Conservation (phyloP, 2,888 invertebrate genomes). For the Agrochola lychnidis region DNA sequence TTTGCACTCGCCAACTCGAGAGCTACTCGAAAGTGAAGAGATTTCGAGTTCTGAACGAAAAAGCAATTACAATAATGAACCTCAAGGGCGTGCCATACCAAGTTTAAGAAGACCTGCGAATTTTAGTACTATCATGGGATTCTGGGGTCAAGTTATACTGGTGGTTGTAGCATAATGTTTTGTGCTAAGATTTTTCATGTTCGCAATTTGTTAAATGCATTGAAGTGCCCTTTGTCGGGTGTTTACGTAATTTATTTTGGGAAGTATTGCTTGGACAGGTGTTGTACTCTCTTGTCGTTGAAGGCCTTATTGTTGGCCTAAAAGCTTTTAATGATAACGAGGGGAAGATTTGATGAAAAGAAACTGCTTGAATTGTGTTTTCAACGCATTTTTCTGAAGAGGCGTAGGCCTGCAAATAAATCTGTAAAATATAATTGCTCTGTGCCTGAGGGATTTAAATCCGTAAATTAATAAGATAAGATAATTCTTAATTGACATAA, state of each 20-base stretch:
- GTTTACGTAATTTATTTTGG: constrained; percentile 73
- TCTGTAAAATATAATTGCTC: constrained; percentile 10
- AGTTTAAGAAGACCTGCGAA: constrained; percentile 57
- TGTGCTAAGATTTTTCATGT: constrained; percentile 78
- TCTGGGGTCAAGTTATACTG: constrained; percentile 44
- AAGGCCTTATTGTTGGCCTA: constrained; percentile 55
- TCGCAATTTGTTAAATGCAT: constrained; percentile 85
- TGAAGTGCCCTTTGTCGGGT: constrained; percentile 76
- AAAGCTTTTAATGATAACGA: constrained; percentile 63
- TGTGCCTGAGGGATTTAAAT: constrained; percentile 25
- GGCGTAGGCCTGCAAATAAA: neutral
- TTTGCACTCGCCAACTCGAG: constrained; percentile 81
- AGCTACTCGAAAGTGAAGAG: constrained; percentile 84
- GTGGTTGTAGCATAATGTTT: constrained; percentile 56
- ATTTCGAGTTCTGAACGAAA: constrained; percentile 83
- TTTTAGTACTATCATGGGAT: constrained; percentile 27
- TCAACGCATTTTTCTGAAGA: constrained; percentile 6
- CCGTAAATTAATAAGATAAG: no score
- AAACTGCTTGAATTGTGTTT: constrained; percentile 36
- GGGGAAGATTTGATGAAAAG: constrained; percentile 26
- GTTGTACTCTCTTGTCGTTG: constrained; percentile 49
- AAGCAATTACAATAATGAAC: constrained; percentile 86
- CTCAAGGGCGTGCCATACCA: constrained; percentile 76
- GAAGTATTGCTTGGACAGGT: constrained; percentile 67
- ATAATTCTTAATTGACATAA: no score